Percentiles rank a stretch among this genome's conserved stretches.
Evolutionary conservation across 2,113 vertebrate species (phyloP).

Genomic region (Hemicordylus capensis): DNA sequence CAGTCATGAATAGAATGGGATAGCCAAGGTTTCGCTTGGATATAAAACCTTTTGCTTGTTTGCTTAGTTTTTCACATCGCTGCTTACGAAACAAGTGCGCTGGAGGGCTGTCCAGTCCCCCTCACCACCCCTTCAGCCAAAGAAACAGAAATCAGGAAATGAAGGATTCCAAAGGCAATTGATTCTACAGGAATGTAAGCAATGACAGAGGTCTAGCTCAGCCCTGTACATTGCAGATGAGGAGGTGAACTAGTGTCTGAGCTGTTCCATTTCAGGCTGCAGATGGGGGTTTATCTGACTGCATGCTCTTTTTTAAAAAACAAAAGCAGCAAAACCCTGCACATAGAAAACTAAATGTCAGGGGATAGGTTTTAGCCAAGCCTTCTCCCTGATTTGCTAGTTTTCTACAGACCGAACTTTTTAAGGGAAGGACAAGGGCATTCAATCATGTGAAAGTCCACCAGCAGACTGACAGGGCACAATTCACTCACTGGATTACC

Average conservation of each 20-base stretch:
- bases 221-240: neutral
- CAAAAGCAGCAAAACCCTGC: neutral
- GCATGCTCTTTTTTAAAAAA: neutral
- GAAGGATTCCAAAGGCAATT: constrained; percentile 19
- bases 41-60: neutral
- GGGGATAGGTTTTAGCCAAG: neutral
- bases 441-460: neutral
- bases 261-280: neutral
- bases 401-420: neutral
- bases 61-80: neutral
- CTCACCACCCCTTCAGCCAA: neutral
- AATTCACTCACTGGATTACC: neutral
- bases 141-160: constrained; percentile 1
- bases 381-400: neutral
- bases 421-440: neutral
- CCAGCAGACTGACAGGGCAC: neutral
- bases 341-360: neutral
- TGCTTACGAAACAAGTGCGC: neutral
- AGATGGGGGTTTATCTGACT: neutral
- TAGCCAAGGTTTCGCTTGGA: no score
- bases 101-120: neutral
- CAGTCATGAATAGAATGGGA: neutral
- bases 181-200: neutral
- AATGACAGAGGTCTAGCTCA: neutral
- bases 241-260: neutral